A percentile compares a stretch with the other conserved stretches of the same genome.
Conservation (phyloP, 92 coral and sea anemone species). For the Montipora capitata region DNA sequence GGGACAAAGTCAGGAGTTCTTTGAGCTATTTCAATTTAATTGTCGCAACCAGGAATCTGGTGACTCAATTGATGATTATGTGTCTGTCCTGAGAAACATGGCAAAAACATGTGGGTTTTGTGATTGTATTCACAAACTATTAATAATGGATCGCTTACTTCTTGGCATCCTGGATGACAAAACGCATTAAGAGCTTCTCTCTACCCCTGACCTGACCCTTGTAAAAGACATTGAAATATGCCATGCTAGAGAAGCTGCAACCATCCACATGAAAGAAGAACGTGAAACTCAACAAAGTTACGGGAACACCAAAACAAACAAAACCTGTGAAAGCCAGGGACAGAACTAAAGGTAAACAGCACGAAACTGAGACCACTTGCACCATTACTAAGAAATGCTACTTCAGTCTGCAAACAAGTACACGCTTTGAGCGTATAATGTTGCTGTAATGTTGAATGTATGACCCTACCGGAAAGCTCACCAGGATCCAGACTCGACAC, state of each 20-base stretch:
- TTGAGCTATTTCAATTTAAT: constrained; percentile 5
- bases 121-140: background rate
- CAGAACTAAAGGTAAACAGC: background rate
- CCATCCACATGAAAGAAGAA: constrained; percentile 33
- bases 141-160: constrained; percentile 27
- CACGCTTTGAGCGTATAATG: too few relatives aligned
- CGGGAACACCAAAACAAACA: background rate
- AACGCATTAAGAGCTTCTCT: constrained; percentile 14
- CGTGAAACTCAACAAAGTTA: constrained; percentile 6
- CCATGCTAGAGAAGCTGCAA: constrained; percentile 20
- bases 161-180: constrained; percentile 37
- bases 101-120: constrained; percentile 38
- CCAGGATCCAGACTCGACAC: too few relatives aligned
- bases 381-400: too few relatives aligned
- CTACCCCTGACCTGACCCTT: constrained; percentile 13
- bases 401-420: too few relatives aligned
- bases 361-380: too few relatives aligned
- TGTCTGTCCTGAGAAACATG: constrained; percentile 25
- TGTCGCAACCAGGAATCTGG: constrained; percentile 23
- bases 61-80: constrained; percentile 21
- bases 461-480: too few relatives aligned
- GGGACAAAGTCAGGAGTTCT: constrained; percentile 21
- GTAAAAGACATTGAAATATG: constrained; percentile 1
- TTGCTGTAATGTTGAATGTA: too few relatives aligned
- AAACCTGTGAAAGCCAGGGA: background rate